Base-by-base conservation (phyloP, 23 tunicate genomes). In the Botrylloides violaceus region DNA sequence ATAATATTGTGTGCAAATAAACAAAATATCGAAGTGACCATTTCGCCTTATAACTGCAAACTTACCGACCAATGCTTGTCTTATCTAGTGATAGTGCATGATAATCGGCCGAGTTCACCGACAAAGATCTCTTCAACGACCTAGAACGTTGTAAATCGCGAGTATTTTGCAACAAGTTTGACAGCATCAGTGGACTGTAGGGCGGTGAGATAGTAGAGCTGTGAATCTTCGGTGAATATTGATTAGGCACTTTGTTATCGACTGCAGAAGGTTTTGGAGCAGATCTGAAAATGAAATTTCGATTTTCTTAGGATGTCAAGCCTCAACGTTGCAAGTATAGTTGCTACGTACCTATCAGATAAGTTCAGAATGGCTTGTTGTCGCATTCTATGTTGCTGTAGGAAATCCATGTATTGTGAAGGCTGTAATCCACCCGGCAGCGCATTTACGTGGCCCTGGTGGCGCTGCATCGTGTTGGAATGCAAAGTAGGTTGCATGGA, bases 321-420 rank as follows among this genome's bases (percentile, higher is more conserved):
- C n/a, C n/a, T n/a, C n/a, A n/a, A n/a, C n/a, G n/a, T n/a, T n/a
- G n/a, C n/a, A n/a, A n/a, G n/a, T n/a, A n/a, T n/a, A n/a, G n/a
- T n/a, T n/a, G 53, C 9, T 43, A 15, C 74, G 18, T 43, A 68
- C 74, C 58, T n/a, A n/a, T n/a, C 74, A 18, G 74, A 39, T 23
- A 68, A 68, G 58, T 63, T 63, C 4, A 68, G 30, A 43, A 68
- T 25, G 6, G 58, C 58, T 6, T 68, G 74, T 19, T 68, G 74
- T 36, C 58, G 56, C 57, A 32, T n/a, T 1, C 28, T 38, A 21
- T 68, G 74, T 68, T 68, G 49, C 23, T 37, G 58, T n/a, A 43
- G 37, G 58, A 18, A 4, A 0, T 24, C 58, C 1, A 20, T 19
- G 0, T 37, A 56, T 68, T 55, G 20, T 5, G 74, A 6, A 7